phyloP scores from a whole-genome alignment of 2,797 vertebrate genomes.

The Hylomyscus alleni region DNA sequence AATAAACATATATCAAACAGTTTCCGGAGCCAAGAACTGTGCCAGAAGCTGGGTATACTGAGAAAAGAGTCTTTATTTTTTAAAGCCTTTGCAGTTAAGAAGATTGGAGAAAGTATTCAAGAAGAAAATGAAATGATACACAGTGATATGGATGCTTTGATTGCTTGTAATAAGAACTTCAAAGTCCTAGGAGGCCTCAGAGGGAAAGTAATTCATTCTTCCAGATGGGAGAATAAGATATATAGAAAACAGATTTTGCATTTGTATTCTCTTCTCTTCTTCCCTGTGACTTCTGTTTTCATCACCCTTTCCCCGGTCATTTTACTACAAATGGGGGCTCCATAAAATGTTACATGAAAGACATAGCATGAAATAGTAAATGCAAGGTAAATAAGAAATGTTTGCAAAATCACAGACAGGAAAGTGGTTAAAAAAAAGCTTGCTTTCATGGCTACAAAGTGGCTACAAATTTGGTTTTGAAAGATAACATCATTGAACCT shows the following conservation, averaged over 20 bases:
- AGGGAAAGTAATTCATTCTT: constrained; percentile 59
- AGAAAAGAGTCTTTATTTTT: constrained; percentile 27
- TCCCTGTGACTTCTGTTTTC: not conserved
- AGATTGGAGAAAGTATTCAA: not conserved
- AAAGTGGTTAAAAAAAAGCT: constrained; percentile 9
- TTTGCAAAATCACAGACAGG: not conserved
- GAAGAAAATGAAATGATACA: constrained; percentile 35
- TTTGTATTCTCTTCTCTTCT: constrained; percentile 27
- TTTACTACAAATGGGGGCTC: not conserved
- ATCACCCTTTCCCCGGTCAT: not conserved
- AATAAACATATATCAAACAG: constrained; percentile 54
- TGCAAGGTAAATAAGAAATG: constrained; percentile 42
- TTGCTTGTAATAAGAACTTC: not conserved
- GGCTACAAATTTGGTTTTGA: constrained; percentile 18
- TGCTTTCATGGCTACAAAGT: not conserved
- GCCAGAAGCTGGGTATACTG: constrained; percentile 34
- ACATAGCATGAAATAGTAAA: constrained; percentile 11
- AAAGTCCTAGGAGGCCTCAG: constrained; percentile 15
- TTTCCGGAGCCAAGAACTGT: constrained; percentile 57
- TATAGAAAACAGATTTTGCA: constrained; percentile 36
- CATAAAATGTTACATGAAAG: constrained; percentile 39
- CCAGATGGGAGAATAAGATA: not conserved
- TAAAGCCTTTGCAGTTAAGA: constrained; percentile 40
- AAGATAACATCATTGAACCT: not conserved
- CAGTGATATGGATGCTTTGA: constrained; percentile 14